Evolutionary conservation across 2,797 vertebrate genomes (phyloP), one percentile per base, ranked within the genome.

Genomic region (Vireo griseus): DNA sequence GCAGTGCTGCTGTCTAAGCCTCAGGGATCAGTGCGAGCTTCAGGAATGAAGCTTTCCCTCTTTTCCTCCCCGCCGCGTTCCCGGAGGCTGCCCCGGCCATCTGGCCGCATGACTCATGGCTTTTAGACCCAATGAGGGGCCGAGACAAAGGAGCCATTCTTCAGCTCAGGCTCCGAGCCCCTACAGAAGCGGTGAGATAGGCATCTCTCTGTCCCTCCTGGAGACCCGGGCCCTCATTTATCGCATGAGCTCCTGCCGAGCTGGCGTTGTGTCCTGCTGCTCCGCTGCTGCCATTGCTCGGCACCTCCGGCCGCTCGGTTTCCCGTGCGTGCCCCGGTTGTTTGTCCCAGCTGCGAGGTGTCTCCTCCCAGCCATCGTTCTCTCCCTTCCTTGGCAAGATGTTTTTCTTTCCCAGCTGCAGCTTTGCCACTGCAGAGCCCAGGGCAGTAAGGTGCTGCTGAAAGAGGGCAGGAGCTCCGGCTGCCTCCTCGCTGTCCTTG

Each of bases 131-230:
- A 54, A 55, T 9, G n/a, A 61, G 73, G 79, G 82, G 58, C 73
- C 1, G 1, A 72, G 83, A 95, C 90, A 86, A 94, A 94, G 79
- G 76, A 73, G 40, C 79, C 73, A 59, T 95, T 94, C 90, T 94
- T 47, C 73, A 50, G 51, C 45, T 66, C 37, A 3, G 79, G 4
- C 80, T 74, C 6, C 0, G 5, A 44, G 68, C 33, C 45, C 18
- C 4, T 10, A 51, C 29, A 40, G 61, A 83, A 54, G 85, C 9
- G 0, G 61, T 21, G 52, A 52, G 81, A 86, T n/a, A 59, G 50
- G 42, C 81, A 86, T 80, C 61, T 67, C 6, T 6, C 40, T 21
- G 8, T 20, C 76, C 33, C 62, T 84, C 29, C 79, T 21, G 71
- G 40, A 84, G 62, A 74, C 47, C 55, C 18, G 1, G 45, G 44